Conservation (phyloP, 2,797 vertebrate genomes). For the Cyprinella venusta region DNA sequence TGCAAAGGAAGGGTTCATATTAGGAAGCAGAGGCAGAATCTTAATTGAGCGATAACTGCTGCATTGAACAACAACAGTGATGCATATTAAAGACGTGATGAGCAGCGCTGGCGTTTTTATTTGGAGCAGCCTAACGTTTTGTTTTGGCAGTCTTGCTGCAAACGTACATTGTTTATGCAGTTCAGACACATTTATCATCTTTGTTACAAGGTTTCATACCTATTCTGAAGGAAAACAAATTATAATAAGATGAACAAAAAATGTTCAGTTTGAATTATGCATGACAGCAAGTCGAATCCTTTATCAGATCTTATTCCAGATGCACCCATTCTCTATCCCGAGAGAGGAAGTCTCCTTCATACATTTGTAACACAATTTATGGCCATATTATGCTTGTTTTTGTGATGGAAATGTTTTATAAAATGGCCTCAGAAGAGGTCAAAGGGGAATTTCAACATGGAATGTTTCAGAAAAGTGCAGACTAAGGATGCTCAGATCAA, state of each 20-base stretch:
- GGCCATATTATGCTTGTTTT: too few species aligned
- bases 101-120: conserved; percentile 35
- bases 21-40: conserved; percentile 26
- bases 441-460: not conserved
- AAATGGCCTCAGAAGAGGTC: not conserved
- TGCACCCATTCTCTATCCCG: too few species aligned
- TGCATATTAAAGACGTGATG: conserved; percentile 42
- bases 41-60: conserved; percentile 22
- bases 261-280: not conserved
- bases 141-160: not conserved
- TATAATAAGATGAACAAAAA: not conserved
- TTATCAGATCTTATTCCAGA: not conserved
- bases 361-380: too few species aligned
- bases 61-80: conserved; percentile 46
- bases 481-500: not conserved
- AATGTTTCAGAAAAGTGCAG: not conserved
- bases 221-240: not conserved
- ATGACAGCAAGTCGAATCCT: not conserved
- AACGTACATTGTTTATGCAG: conserved; percentile 1
- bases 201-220: not conserved
- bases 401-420: not conserved
- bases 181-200: not conserved
- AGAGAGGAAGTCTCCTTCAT: too few species aligned
- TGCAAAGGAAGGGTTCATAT: conserved; percentile 35
- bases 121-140: conserved; percentile 15